A percentile compares a stretch with the other conserved stretches of the same genome.
Conservation (phyloP, 1,140 invertebrate genomes). For the Eufriesea mexicana region DNA sequence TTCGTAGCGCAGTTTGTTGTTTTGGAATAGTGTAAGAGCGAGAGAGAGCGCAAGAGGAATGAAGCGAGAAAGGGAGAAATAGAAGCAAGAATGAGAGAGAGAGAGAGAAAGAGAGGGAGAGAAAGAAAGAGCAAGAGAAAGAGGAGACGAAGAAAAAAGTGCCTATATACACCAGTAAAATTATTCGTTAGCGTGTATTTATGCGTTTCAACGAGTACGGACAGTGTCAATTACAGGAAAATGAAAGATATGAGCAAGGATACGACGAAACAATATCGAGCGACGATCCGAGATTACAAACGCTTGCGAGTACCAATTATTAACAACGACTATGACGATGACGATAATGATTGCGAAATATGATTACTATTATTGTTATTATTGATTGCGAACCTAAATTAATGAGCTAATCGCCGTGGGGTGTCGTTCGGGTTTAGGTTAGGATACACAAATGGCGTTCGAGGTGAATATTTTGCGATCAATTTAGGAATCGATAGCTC, state of each 20-base stretch:
- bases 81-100: slow-evolving; percentile 12
- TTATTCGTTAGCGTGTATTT: slow-evolving; percentile 68
- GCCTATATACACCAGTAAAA: slow-evolving; percentile 67
- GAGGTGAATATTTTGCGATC: neutral
- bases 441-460: neutral
- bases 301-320: slow-evolving; percentile 51
- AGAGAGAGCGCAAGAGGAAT: slow-evolving; percentile 6
- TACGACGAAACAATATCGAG: slow-evolving; percentile 47
- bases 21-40: slow-evolving; percentile 25
- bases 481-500: neutral
- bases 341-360: slow-evolving; percentile 61
- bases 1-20: slow-evolving; percentile 7
- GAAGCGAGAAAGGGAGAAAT: neutral
- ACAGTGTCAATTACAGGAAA: slow-evolving; percentile 74
- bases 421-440: neutral
- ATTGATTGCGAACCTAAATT: slow-evolving; percentile 67
- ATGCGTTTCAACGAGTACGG: slow-evolving; percentile 68
- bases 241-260: neutral
- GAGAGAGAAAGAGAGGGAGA: neutral
- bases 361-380: slow-evolving; percentile 69
- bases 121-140: slow-evolving; percentile 5
- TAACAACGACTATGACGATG: slow-evolving; percentile 51
- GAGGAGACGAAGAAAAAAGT: slow-evolving; percentile 56
- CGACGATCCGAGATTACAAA: slow-evolving; percentile 47
- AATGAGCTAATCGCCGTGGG: slow-evolving; percentile 53